A percentile compares a stretch with the other conserved stretches of the same genome.
Conservation (phyloP, 2,113 vertebrate genomes). For the Poeciliopsis turrubarensis region DNA sequence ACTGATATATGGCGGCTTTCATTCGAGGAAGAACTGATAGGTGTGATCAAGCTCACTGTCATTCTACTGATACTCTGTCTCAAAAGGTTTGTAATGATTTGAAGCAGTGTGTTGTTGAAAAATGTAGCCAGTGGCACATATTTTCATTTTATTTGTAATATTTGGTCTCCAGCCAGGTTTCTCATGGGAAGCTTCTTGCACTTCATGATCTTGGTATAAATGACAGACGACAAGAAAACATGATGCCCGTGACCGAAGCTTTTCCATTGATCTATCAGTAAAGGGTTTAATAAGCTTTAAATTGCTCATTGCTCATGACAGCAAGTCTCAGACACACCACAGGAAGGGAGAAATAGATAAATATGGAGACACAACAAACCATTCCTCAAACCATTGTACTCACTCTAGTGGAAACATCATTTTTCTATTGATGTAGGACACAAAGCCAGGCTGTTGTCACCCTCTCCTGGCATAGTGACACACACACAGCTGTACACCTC, state of each 20-base stretch:
- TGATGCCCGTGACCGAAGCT: conserved; percentile 22
- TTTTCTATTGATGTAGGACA: conserved; percentile 67
- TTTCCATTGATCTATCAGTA: conserved; percentile 46
- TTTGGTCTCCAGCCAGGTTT: conserved; percentile 13
- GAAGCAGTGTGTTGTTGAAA: background rate
- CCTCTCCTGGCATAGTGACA: conserved; percentile 73
- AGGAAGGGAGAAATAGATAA: conserved; percentile 49
- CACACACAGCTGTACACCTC: conserved; percentile 63
- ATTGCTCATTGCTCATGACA: conserved; percentile 50
- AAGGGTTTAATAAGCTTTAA: conserved; percentile 63
- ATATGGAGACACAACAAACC: conserved; percentile 53
- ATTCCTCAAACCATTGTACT: conserved; percentile 55
- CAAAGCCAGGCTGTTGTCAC: conserved; percentile 67
- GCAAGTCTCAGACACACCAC: conserved; percentile 30
- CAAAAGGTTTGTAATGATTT: conserved; percentile 19
- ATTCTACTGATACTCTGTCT: conserved; percentile 15
- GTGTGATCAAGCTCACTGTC: conserved; percentile 25
- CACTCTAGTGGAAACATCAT: conserved; percentile 52
- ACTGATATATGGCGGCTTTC: conserved; percentile 13
- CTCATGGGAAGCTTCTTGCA: conserved; percentile 20
- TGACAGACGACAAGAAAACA: conserved; percentile 34
- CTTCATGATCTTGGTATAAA: conserved; percentile 15
- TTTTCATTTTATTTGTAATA: conserved; percentile 29
- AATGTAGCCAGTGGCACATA: background rate
- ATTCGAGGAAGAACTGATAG: conserved; percentile 12